These are phyloP conservation scores for Tetraodon nigroviridis DNA, from an alignment of 2,113 vertebrate genomes.

Conservation along the genomic window DNA sequence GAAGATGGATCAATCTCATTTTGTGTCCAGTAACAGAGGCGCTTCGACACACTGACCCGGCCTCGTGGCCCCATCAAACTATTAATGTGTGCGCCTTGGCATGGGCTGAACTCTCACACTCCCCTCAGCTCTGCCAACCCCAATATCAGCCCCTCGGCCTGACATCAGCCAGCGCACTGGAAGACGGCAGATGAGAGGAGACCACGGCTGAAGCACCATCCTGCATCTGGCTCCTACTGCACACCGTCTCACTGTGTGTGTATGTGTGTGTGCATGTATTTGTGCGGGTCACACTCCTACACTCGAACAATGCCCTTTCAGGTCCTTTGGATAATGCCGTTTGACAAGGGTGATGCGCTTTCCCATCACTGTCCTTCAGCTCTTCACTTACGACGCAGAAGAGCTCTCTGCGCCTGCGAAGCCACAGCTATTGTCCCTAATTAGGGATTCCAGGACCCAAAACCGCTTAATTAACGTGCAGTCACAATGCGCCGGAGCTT, in stretches of 20 bases:
- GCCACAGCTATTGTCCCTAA: slow-evolving; percentile 68
- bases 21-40: too few relatives aligned
- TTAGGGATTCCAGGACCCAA: slow-evolving; percentile 61
- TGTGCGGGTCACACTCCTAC: slow-evolving; percentile 1
- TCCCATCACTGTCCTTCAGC: slow-evolving; percentile 65
- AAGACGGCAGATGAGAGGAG: slow-evolving; percentile 38
- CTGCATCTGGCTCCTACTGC: slow-evolving; percentile 42
- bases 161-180: slow-evolving; percentile 69
- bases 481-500: slow-evolving; percentile 50
- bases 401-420: slow-evolving; percentile 58
- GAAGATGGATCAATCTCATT: too few relatives aligned
- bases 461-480: slow-evolving; percentile 63
- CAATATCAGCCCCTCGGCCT: slow-evolving; percentile 36
- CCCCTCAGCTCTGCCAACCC: neutral
- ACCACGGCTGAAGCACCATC: slow-evolving; percentile 48
- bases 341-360: slow-evolving; percentile 49
- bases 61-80: slow-evolving; percentile 50
- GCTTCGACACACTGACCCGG: slow-evolving; percentile 9
- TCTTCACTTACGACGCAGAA: slow-evolving; percentile 64
- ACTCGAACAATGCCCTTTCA: slow-evolving; percentile 63
- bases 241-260: slow-evolving; percentile 23
- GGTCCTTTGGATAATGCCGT: slow-evolving; percentile 56
- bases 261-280: slow-evolving; percentile 10
- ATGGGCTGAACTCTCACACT: neutral
- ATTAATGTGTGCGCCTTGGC: slow-evolving; percentile 44